Percentiles rank a stretch among this genome's conserved stretches.
Evolutionary conservation across 2,888 invertebrate genomes (phyloP).

Genomic region (Drosophila austrosaltans): DNA sequence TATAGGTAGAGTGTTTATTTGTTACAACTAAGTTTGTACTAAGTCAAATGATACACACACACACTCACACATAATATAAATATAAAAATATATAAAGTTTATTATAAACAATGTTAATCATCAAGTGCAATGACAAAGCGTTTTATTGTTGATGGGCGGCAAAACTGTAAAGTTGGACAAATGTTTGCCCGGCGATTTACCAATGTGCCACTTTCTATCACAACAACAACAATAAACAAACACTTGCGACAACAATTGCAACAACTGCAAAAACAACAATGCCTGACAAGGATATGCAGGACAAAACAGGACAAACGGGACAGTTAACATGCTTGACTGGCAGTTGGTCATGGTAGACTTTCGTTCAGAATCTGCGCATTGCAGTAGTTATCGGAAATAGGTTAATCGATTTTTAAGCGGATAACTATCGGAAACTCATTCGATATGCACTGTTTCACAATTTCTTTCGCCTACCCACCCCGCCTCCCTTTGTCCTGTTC

Average conservation of each 20-base stretch:
- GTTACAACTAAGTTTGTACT: too few relatives aligned
- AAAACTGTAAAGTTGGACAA: constrained; percentile 48
- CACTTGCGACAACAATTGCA: constrained; percentile 27
- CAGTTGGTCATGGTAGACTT: constrained; percentile 35
- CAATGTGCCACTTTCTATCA: constrained; percentile 74
- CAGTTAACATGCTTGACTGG: constrained; percentile 72
- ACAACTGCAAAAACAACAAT: constrained; percentile 25
- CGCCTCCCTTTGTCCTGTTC: background rate
- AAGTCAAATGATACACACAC: too few relatives aligned
- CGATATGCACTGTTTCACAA: constrained; percentile 78
- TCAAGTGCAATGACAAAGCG: constrained; percentile 62
- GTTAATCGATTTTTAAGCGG: constrained; percentile 82
- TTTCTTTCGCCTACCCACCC: background rate
- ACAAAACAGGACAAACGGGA: constrained; percentile 15
- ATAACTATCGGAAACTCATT: constrained; percentile 80
- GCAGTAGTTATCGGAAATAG: constrained; percentile 82
- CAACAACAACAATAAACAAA: constrained; percentile 46
- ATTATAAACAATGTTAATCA: constrained; percentile 43
- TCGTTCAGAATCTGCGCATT: constrained; percentile 73
- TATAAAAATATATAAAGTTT: background rate
- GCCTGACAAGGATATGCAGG: constrained; percentile 21
- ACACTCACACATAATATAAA: background rate
- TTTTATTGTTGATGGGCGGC: constrained; percentile 29
- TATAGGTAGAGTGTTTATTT: too few relatives aligned
- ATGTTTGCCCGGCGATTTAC: constrained; percentile 62